phyloP scores from a whole-genome alignment of 2,113 vertebrate species.

The Hemibagrus wyckioides region DNA sequence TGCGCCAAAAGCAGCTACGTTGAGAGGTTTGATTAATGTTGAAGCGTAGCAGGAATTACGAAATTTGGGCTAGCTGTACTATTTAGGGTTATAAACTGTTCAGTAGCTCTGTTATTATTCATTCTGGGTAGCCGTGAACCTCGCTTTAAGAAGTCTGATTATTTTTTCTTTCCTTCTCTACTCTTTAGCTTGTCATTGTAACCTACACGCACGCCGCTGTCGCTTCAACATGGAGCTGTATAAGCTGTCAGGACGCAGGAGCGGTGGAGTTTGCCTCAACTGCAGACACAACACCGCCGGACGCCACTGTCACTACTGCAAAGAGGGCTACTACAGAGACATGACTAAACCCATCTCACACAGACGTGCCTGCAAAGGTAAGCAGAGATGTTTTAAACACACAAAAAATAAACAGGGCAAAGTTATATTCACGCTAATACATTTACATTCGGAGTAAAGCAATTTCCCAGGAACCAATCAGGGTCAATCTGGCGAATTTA shows the following conservation, averaged over 20 bases:
- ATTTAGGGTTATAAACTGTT: slow-evolving; percentile 3
- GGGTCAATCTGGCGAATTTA: not conserved
- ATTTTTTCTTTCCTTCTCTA: not conserved
- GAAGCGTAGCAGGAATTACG: slow-evolving; percentile 2
- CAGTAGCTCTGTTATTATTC: slow-evolving; percentile 9
- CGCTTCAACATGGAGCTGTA: slow-evolving; percentile 99
- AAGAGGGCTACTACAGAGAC: slow-evolving; percentile 96
- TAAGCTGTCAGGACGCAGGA: slow-evolving; percentile 93
- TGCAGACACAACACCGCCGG: slow-evolving; percentile 96
- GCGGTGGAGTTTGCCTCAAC: slow-evolving; percentile 95
- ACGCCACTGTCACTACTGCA: slow-evolving; percentile 98
- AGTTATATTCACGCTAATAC: not conserved
- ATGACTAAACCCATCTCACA: slow-evolving; percentile 95
- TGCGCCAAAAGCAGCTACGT: slow-evolving; percentile 18
- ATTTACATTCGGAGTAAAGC: not conserved
- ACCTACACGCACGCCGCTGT: slow-evolving; percentile 93
- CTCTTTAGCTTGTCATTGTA: slow-evolving; percentile 89
- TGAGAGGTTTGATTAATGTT: slow-evolving; percentile 16
- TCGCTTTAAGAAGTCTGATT: not conserved
- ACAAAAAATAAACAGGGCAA: not conserved
- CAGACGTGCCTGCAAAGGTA: slow-evolving; percentile 97
- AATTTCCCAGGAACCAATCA: not conserved
- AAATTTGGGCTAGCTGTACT: not conserved
- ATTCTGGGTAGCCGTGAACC: not conserved
- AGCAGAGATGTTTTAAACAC: not conserved